These are phyloP conservation scores for Caranx melampygus DNA, from an alignment of 2,113 vertebrate genomes.

Conservation along the genomic window DNA sequence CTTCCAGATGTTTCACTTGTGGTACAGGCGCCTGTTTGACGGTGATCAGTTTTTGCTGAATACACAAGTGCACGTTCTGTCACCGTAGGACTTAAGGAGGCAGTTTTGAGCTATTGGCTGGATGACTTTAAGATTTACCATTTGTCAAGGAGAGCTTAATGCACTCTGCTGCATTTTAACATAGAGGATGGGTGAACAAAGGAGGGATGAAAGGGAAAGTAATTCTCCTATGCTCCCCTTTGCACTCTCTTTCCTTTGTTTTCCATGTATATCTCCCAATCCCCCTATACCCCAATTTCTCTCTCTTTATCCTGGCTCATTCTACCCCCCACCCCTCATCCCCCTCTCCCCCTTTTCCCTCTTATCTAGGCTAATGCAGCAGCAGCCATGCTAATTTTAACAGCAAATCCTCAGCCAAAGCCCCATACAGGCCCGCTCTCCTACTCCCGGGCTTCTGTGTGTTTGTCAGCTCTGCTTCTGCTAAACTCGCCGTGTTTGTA, in stretches of 20 bases:
- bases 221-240: constrained; percentile 43
- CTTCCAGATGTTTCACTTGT: constrained; percentile 6
- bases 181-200: constrained; percentile 41
- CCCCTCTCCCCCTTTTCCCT: constrained; percentile 49
- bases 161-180: constrained; percentile 33
- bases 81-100: constrained; percentile 7
- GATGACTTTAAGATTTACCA: constrained; percentile 28
- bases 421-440: constrained; percentile 51
- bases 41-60: neutral
- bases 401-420: constrained; percentile 76
- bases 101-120: constrained; percentile 13
- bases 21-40: neutral
- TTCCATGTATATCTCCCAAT: constrained; percentile 39
- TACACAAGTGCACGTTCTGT: neutral
- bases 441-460: constrained; percentile 54
- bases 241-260: constrained; percentile 42
- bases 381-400: constrained; percentile 80
- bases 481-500: constrained; percentile 51
- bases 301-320: constrained; percentile 46
- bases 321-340: constrained; percentile 33
- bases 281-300: constrained; percentile 59
- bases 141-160: constrained; percentile 4
- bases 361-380: constrained; percentile 83
- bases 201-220: constrained; percentile 40
- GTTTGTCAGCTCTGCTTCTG: constrained; percentile 59